Conservation (phyloP, 2,888 invertebrate genomes). For the Drosophila glabriapex region DNA sequence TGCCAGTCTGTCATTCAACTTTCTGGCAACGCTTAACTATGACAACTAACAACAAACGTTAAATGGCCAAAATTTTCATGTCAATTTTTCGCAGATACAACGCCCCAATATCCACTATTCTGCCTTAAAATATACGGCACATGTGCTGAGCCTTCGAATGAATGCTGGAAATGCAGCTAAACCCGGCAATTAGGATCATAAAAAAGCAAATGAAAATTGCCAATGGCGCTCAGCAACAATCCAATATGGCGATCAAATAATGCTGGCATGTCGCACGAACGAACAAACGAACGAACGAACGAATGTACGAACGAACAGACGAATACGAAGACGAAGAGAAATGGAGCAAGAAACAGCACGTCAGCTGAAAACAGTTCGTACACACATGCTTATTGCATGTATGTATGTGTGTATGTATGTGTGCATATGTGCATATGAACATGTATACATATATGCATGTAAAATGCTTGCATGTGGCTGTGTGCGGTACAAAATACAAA, state of each 20-base stretch:
- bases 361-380: slow-evolving; percentile 37
- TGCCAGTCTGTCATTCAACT: slow-evolving; percentile 7
- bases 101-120: slow-evolving; percentile 11
- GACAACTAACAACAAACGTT: slow-evolving; percentile 1
- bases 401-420: slow-evolving; percentile 1
- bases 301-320: slow-evolving; percentile 20
- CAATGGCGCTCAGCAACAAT: slow-evolving; percentile 44
- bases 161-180: not conserved
- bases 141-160: slow-evolving; percentile 7
- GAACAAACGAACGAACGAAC: slow-evolving; percentile 5
- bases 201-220: slow-evolving; percentile 60
- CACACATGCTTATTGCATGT: slow-evolving; percentile 10
- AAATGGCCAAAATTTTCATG: slow-evolving; percentile 35
- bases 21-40: slow-evolving; percentile 36
- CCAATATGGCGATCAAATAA: slow-evolving; percentile 68
- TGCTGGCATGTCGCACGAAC: slow-evolving; percentile 51
- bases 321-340: slow-evolving; percentile 32
- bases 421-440: slow-evolving; percentile 10
- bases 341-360: slow-evolving; percentile 42
- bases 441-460: slow-evolving; percentile 10
- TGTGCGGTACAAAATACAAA: slow-evolving; percentile 32
- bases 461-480: slow-evolving; percentile 8
- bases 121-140: slow-evolving; percentile 51
- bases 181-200: slow-evolving; percentile 2
- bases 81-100: slow-evolving; percentile 19